Evolutionary conservation across 2,113 vertebrate species (phyloP).

Genomic region (Sylvia atricapilla): DNA sequence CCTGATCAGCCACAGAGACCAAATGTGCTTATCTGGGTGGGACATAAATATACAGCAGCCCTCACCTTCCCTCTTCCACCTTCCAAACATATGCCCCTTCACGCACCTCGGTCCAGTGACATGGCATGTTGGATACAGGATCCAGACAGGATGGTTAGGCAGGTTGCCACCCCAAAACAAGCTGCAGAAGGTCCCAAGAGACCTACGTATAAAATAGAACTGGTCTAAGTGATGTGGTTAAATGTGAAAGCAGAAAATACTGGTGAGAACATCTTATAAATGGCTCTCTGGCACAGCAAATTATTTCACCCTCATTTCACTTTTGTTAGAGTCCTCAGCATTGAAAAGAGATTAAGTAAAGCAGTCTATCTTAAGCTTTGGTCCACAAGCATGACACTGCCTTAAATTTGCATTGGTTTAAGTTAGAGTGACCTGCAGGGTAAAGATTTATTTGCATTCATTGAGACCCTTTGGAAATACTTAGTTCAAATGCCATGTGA

Average conservation of each 20-base stretch:
- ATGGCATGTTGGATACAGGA: accelerated
- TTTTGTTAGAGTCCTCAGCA: not conserved
- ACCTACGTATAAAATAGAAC: not conserved
- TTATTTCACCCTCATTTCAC: not conserved
- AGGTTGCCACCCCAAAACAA: not conserved
- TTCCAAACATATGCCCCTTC: accelerated
- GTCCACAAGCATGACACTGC: not conserved
- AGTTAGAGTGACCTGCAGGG: not conserved
- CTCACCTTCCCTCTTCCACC: not conserved
- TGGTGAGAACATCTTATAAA: not conserved
- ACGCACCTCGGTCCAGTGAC: not conserved
- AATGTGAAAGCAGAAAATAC: not conserved
- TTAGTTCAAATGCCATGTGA: not conserved
- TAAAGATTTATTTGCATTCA: not conserved
- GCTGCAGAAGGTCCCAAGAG: not conserved
- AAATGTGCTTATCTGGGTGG: not conserved
- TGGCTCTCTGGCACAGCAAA: not conserved
- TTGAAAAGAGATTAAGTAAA: not conserved
- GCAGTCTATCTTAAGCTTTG: not conserved
- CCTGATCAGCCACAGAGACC: not conserved
- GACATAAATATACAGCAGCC: not conserved
- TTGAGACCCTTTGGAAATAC: not conserved
- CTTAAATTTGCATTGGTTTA: not conserved
- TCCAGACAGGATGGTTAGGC: not conserved
- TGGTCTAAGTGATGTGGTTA: not conserved